Base-by-base conservation (phyloP, 2,888 invertebrate genomes). In the Globia sparganii region DNA sequence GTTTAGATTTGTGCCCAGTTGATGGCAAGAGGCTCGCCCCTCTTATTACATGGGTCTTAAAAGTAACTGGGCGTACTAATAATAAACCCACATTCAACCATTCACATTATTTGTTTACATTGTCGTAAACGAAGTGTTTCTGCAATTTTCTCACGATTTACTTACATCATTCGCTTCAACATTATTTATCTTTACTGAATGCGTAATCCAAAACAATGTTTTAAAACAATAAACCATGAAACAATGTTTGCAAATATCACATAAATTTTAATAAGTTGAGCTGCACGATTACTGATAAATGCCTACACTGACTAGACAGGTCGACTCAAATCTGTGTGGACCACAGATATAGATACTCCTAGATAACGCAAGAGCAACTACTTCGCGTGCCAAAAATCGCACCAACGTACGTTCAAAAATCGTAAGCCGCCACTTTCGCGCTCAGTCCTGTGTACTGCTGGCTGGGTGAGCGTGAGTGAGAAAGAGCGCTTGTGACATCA, bases 81-180 rank as follows among this genome's bases (percentile, higher is more conserved):
- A 40, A 15, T 43, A 43, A 15, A 43, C 43, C 15, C 18, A 46
- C 46, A 46, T 18, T 46, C 6, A 6, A 6, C 46, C 46, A 53
- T 25, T 25, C 11, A 11, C 2, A 53, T 53, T 53, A 25, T 53
- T 53, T 53, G 53, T 25, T 53, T 53, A 25, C 25, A 25, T 53
- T 25, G 25, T 53, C 25, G 25, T 37, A 15, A 28, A 58, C 13
- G 18, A 34, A 76, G n/a, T 28, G 1, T 25, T 77, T 65, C 25
- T 43, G 77, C 25, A 34, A 43, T 69, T 40, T 59, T 78, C 79
- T 78, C 79, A 78, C 49, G 40, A 77, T 78, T n/a, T 59, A 59
- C 37, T 67, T 49, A 59, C 31, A 67, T 78, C 58, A 31, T 69
- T 69, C 69, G 40, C 69, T 59, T n/a, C 31, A 28, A 76, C 49